A percentile compares a stretch with the other conserved stretches of the same genome.
Evolutionary conservation across 2,113 vertebrate genomes (phyloP).

Genomic region (Brevimyrus niger): DNA sequence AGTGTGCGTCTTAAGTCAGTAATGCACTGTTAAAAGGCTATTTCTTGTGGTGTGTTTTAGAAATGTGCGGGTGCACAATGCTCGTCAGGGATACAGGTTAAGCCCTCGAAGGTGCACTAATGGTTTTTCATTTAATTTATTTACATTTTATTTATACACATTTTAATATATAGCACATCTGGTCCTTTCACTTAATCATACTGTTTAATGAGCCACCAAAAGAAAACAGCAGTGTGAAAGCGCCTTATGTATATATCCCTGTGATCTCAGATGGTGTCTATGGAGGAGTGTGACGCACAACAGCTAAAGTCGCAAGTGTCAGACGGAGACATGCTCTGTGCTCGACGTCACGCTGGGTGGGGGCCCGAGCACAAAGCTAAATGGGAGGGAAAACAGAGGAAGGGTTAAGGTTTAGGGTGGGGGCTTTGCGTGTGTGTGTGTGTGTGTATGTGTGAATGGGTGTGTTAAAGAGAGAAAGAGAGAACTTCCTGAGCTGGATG

Average conservation of each 20-base stretch:
- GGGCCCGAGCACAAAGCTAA: neutral
- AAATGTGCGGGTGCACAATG: no score
- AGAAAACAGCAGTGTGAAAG: neutral
- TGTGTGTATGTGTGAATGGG: neutral
- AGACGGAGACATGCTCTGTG: neutral
- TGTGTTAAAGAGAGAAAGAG: neutral
- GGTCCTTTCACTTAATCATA: no score
- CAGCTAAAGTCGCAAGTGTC: neutral
- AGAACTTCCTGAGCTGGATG: neutral
- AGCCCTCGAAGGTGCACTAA: no score
- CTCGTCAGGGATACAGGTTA: no score
- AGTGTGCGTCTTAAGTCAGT: no score
- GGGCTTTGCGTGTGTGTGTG: neutral
- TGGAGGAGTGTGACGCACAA: neutral
- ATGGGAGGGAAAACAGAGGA: neutral
- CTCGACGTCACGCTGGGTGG: neutral
- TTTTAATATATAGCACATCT: no score
- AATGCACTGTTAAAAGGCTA: no score
- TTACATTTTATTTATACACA: no score
- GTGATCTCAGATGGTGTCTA: neutral
- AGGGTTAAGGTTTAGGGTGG: neutral
- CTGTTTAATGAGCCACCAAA: no score
- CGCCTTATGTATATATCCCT: neutral
- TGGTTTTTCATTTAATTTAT: no score
- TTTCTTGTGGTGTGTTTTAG: no score